Evolutionary conservation across 2,113 vertebrate genomes (phyloP), one percentile per base, ranked within the genome.

Genomic region (Leucosticte australis): DNA sequence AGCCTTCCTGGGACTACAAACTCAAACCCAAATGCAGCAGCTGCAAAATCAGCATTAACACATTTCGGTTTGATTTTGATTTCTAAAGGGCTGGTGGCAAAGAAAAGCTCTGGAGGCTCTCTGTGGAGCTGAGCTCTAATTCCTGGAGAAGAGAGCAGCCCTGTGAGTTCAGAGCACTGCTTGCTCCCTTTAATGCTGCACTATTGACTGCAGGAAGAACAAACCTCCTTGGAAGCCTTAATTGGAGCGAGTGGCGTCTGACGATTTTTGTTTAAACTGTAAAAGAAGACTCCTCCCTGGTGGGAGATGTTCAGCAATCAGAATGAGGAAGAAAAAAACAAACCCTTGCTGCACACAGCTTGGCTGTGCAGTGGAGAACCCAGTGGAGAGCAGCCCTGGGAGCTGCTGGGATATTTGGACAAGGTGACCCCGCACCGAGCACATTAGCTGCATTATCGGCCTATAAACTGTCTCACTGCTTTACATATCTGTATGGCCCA

Each of bases 371-470:
- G 71, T 20, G 81, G 78, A 67, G 46, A 90, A 78, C 37, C 20
- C 70, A 64, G 63, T 0, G 0, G 52, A 92, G 81, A 83, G 88
- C 24, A 4, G 84, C 75, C 75, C 86, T 50, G 89, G 84, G 94
- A 96, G 89, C 39, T 90, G 88, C 82, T 37, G 62, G 93, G 70
- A 39, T 95, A 76, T 94, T 97, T 96, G 91, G 96, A 94, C 94
- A 98, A 98, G 98, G 98, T 98, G 97, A 98, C 97, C 96, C 96
- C 37, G 35, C 82, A 39, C 67, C 19, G 11, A 92, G 96, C 96
- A 92, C 96, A 96, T 95, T 62, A 87, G 83, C 79, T 87, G 84
- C 91, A 55, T 96, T 81, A 63, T 70, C 44, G 0, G 75, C 97
- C 96, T 59, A 16, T 94, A 94, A 97, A 93, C 87, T 87, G 93